Evolutionary conservation across 2,113 vertebrate genomes (phyloP).

Genomic region (Strigops habroptila): DNA sequence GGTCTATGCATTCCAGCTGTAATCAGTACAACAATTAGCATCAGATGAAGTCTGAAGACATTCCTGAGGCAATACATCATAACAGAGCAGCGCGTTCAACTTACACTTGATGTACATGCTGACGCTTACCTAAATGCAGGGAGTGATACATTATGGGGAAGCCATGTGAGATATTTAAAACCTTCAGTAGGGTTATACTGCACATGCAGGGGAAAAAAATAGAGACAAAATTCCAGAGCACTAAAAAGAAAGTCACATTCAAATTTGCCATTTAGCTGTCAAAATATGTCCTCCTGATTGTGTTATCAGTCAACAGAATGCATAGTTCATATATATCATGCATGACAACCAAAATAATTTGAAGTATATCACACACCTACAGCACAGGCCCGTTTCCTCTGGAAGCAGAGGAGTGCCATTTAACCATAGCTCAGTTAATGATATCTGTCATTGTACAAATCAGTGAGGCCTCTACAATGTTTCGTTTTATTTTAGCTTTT

Average conservation of each 20-base stretch:
- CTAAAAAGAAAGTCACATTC: background rate
- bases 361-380: background rate
- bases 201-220: fast-evolving
- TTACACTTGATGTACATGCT: background rate
- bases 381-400: background rate
- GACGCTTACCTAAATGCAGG: background rate
- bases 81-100: background rate
- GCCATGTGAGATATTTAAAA: background rate
- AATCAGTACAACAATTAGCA: fast-evolving
- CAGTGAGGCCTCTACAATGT: background rate
- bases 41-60: background rate
- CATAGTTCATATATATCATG: background rate
- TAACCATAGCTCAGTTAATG: constrained; percentile 30
- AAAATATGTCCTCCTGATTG: background rate
- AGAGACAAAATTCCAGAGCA: background rate
- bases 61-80: background rate
- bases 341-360: constrained; percentile 13
- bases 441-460: constrained; percentile 38
- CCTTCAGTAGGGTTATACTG: background rate
- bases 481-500: constrained; percentile 16
- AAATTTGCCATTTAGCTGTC: background rate
- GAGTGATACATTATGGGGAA: background rate
- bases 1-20: fast-evolving
- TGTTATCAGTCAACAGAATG: background rate
- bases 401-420: background rate